Evolutionary conservation across 2,888 invertebrate species (phyloP).

Genomic region (Plebejus argus): DNA sequence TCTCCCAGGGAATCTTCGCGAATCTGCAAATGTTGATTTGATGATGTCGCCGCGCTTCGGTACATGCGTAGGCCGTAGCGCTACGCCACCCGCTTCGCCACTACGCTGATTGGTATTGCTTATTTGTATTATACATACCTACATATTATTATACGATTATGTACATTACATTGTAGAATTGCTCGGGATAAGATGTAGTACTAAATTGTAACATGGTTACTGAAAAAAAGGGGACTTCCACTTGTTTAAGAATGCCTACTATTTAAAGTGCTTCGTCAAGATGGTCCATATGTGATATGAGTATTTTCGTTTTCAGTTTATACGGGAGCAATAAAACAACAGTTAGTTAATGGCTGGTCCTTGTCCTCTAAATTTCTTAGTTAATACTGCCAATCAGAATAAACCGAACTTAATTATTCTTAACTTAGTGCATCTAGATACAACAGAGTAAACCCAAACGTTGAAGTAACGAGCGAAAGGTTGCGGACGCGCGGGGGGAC

Average conservation of each 20-base stretch:
- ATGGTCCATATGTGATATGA: background rate
- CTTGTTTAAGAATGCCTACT: background rate
- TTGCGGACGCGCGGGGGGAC: constrained; percentile 62
- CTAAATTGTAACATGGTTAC: background rate
- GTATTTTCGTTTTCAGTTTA: background rate
- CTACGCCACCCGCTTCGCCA: constrained; percentile 17
- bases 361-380: background rate
- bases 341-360: background rate
- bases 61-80: constrained; percentile 39
- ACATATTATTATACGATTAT: background rate
- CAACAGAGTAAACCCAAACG: constrained; percentile 36
- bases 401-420: constrained; percentile 13
- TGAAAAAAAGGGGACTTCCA: no score
- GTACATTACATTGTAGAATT: background rate
- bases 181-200: background rate
- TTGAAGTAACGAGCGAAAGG: constrained; percentile 60
- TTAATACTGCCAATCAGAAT: background rate
- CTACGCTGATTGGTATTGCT: constrained; percentile 4
- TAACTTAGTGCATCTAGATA: background rate
- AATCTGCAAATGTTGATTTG: constrained; percentile 82
- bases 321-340: background rate
- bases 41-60: constrained; percentile 61
- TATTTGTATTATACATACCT: background rate
- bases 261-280: background rate
- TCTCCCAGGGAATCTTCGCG: constrained; percentile 78